Evolutionary conservation across 2,797 vertebrate species (phyloP), one percentile per base, ranked within the genome.

Genomic region (Neoniphon sammara): DNA sequence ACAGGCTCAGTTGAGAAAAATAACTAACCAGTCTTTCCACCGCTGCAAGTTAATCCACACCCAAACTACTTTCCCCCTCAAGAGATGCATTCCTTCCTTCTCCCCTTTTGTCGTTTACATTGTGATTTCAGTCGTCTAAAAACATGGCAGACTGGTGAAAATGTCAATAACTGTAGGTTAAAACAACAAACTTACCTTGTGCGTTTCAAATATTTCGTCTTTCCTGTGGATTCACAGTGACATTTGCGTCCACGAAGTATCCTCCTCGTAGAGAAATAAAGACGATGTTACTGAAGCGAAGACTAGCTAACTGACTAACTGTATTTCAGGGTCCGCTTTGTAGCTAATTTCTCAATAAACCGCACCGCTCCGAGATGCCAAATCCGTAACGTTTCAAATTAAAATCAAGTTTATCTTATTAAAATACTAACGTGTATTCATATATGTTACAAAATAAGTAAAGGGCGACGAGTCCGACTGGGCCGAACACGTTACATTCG

Each of bases 141-240:
- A 42, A 44, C 54, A 46, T 8, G 17, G 8, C 27, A 21, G 15
- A 17, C n/a, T 8, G 4, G 3, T 42, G 7, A 54, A 18, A 61
- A 57, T 5, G 0, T 9, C 9, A 52, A 2, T 56, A 21, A 60
- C 64, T 21, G 1, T 3, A 0, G 17, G 11, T 54, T 36, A 39
- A 72, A 78, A 62, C 0, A 59, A 60, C 8, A 30, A 20, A 73
- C 91, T 78, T 62, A 92, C 91, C 90, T 83, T 83, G 0, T 30
- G 1, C 14, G 34, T 18, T 17, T 0, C 6, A 57, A 34, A 27
- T 17, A 34, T 18, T 2, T 0, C 0, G 50, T 5, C 2, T 21
- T 62, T 63, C 14, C 11, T 10, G 58, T 3, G 3, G 77, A 6
- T 66, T 90, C 31, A 88, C 1, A 68, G 62, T 0, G 15, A 54